Evolutionary conservation across 2,888 invertebrate genomes (phyloP), one percentile per base, ranked within the genome.

Genomic region (Idaea biselata): DNA sequence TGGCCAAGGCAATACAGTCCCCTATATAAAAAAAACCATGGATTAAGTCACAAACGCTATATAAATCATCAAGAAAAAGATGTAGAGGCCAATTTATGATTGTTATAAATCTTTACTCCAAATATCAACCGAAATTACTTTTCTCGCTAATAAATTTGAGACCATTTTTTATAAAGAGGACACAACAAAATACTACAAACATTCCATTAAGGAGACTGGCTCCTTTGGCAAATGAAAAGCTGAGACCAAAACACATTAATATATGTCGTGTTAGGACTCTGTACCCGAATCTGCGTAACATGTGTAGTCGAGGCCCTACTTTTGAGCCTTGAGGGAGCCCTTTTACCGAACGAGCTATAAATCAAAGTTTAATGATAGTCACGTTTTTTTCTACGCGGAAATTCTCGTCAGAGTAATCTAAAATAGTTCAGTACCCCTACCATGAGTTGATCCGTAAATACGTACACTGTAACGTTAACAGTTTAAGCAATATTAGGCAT

Each of bases 281-380:
- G 72, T 72, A 66, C 76, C 74, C 65, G 57, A 76, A 74, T 72
- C 72, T 72, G 61, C 62, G 72, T 74, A 78, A 77, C 82, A 78
- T 79, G 74, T 80, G 79, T 78, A 76, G 68, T 66, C 63, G 67
- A 69, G 72, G 71, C 60, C 73, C 70, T 67, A 71, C 67, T 67
- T 67, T 65, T 67, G 74, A 73, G 72, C 77, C 78, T 73, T 73
- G 68, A 62, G 70, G 68, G 63, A 74, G 68, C 74, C 76, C 77
- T 74, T 83, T 82, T 78, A 81, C 75, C 73, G 70, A 68, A 66
- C 67, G 68, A 56, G 72, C 75, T 71, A 85, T 81, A 80, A 81
- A 82, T 82, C 80, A 80, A 74, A 68, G 64, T 66, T 68, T 83
- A 81, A 84, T 79, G 83, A 82, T 78, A 79, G 79, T 73, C 84